Conservation (phyloP, 1,140 invertebrate genomes). For the Calliphora vicina region DNA sequence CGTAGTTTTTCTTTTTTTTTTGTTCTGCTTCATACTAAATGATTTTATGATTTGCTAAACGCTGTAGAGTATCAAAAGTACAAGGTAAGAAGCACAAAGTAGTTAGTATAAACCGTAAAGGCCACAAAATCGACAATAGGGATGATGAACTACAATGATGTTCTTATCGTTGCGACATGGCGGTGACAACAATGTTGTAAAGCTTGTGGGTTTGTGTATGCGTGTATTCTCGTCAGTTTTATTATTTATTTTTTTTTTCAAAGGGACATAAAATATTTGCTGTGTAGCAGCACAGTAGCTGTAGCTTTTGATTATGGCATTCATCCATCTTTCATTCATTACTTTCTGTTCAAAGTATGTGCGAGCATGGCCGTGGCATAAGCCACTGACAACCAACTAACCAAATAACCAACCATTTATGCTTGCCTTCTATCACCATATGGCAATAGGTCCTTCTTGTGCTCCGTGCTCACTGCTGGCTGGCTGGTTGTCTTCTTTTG, state of each 20-base stretch:
- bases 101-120: slow-evolving; percentile 4
- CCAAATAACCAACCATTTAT: background rate
- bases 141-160: slow-evolving; percentile 12
- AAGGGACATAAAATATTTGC: background rate
- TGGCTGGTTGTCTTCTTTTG: background rate
- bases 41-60: slow-evolving; percentile 14
- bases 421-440: slow-evolving; percentile 21
- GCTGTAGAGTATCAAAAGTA: background rate
- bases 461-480: background rate
- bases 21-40: background rate
- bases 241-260: no score
- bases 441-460: background rate
- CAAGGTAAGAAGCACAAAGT: background rate
- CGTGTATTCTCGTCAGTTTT: no score
- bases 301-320: slow-evolving; percentile 26
- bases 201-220: background rate
- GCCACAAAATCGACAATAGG: slow-evolving; percentile 27
- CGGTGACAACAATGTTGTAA: slow-evolving; percentile 15
- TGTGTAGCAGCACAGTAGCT: background rate
- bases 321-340: slow-evolving; percentile 22
- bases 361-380: background rate
- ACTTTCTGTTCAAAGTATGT: background rate
- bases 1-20: background rate
- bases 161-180: slow-evolving; percentile 15
- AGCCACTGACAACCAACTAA: slow-evolving; percentile 5